Evolutionary conservation across 2,113 vertebrate species (phyloP).

Genomic region (Nettapus auritus): DNA sequence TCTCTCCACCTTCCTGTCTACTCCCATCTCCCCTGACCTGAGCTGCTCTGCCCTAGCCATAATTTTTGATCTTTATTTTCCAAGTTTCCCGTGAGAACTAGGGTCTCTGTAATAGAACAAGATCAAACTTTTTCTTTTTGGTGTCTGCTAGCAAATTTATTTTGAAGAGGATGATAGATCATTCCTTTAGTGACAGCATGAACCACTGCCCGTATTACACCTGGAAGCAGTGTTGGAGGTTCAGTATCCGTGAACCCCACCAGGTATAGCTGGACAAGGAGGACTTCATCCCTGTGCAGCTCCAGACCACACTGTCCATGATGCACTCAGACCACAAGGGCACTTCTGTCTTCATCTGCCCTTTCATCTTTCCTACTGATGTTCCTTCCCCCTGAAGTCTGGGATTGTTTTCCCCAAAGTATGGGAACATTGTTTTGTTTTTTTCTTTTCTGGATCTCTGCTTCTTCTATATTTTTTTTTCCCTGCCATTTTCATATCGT

Average conservation of each 20-base stretch:
- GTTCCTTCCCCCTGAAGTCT: neutral
- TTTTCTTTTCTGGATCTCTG: neutral
- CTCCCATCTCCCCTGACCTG: neutral
- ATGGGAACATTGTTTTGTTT: neutral
- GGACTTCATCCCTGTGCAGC: neutral
- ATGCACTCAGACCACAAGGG: neutral
- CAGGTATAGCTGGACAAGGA: neutral
- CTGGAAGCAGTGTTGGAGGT: neutral
- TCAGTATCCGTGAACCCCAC: neutral
- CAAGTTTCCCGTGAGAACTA: neutral
- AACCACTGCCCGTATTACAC: neutral
- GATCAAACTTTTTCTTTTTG: neutral
- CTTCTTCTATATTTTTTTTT: neutral
- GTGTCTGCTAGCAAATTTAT: neutral
- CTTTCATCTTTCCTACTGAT: neutral
- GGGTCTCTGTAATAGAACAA: neutral
- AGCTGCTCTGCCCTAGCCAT: neutral
- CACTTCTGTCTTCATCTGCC: neutral
- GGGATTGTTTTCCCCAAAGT: neutral
- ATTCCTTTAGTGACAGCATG: neutral
- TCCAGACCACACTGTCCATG: neutral
- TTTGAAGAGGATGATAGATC: neutral
- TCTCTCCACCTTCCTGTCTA: neutral
- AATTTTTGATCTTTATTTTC: neutral
- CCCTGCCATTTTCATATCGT: neutral